These are phyloP conservation scores for Bacillus rossius DNA, from an alignment of 1,140 invertebrate species.

Conservation along the genomic window DNA sequence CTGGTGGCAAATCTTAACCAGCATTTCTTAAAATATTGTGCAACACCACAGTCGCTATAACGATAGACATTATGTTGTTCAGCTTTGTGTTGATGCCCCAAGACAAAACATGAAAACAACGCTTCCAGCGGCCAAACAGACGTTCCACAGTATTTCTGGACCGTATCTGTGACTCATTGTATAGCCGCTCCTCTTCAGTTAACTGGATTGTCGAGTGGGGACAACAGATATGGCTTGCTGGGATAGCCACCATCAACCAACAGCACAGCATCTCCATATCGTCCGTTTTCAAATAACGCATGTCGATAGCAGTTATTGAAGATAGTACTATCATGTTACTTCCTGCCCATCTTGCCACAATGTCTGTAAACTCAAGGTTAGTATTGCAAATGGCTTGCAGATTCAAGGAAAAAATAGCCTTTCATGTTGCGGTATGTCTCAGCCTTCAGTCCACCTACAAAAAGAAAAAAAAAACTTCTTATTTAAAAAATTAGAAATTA, in stretches of 20 bases:
- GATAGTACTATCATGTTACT: constrained; percentile 4
- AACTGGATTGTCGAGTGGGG: constrained; percentile 19
- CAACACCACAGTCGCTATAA: too few relatives aligned
- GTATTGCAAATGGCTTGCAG: constrained; percentile 2
- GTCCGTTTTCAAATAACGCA: constrained; percentile 13
- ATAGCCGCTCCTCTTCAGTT: constrained; percentile 19
- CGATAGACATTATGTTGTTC: too few relatives aligned
- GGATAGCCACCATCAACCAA: too few relatives aligned
- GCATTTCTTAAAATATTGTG: too few relatives aligned
- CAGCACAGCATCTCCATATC: not conserved
- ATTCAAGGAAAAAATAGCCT: constrained; percentile 9
- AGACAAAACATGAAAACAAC: constrained; percentile 17
- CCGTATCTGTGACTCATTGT: constrained; percentile 28
- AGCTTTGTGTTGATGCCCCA: too few relatives aligned
- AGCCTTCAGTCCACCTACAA: constrained; percentile 18
- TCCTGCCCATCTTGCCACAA: constrained; percentile 7
- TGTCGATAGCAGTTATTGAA: not conserved
- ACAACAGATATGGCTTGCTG: constrained; percentile 26
- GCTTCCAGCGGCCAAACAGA: constrained; percentile 19
- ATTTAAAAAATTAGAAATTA: not conserved
- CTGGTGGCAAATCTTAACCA: too few relatives aligned
- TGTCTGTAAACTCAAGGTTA: constrained; percentile 7
- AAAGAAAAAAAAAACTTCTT: not conserved
- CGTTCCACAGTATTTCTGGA: constrained; percentile 31
- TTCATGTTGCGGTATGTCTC: constrained; percentile 4